These are phyloP conservation scores for Macrocentrus cingulum DNA, from an alignment of 1,140 invertebrate species.

Conservation along the genomic window DNA sequence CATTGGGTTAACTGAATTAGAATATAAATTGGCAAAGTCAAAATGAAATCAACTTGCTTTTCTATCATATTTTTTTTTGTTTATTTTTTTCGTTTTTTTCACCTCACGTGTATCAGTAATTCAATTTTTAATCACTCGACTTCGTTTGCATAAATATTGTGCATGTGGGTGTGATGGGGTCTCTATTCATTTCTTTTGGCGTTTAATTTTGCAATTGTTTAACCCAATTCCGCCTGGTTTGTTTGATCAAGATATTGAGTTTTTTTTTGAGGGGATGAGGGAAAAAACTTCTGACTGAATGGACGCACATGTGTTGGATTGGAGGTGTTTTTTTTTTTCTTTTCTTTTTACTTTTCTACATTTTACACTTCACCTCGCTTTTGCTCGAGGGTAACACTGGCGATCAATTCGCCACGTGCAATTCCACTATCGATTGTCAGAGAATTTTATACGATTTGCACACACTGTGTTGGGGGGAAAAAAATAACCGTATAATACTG, in stretches of 20 bases:
- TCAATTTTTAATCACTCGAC: conserved; percentile 32
- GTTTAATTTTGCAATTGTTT: neutral
- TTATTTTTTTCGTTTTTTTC: conserved; percentile 8
- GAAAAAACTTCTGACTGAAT: too few species aligned
- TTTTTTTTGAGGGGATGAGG: neutral
- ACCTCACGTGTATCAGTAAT: conserved; percentile 28
- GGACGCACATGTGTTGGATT: too few species aligned
- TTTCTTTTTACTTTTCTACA: too few species aligned
- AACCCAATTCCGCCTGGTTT: neutral
- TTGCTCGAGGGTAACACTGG: too few species aligned
- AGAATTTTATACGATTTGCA: neutral
- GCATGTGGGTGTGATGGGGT: conserved; percentile 1
- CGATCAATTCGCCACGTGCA: neutral
- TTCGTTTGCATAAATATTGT: conserved; percentile 32
- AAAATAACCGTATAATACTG: neutral
- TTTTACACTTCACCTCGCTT: too few species aligned
- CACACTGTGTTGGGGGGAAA: neutral
- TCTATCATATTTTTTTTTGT: conserved; percentile 1
- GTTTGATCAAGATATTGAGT: neutral
- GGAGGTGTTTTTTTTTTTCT: too few species aligned
- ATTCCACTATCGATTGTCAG: neutral
- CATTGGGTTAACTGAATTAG: conserved; percentile 37
- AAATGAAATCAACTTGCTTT: conserved; percentile 27
- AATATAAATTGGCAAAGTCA: conserved; percentile 36
- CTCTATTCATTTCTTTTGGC: conserved; percentile 8